Evolutionary conservation across 2,888 invertebrate species (phyloP).

Genomic region (Empis livida): DNA sequence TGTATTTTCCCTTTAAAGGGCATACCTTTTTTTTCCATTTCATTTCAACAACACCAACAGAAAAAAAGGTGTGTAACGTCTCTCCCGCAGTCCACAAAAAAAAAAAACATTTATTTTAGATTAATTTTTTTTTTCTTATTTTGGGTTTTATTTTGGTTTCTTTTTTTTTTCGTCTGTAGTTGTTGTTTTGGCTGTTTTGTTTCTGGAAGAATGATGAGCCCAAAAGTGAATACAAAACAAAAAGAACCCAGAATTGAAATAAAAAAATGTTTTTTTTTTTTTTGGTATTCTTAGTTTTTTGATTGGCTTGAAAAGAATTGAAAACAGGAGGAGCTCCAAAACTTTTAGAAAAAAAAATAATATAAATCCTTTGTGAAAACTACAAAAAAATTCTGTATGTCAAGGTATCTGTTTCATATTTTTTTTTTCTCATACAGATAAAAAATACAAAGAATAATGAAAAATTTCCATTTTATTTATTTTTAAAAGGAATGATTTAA

Average conservation of each 20-base stretch:
- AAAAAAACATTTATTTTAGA: not conserved
- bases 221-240: not conserved
- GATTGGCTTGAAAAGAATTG: not conserved
- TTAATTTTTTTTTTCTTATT: no score
- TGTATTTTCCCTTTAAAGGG: no score
- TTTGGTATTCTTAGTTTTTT: not conserved
- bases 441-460: not conserved
- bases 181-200: not conserved
- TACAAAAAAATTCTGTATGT: not conserved
- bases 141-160: not conserved
- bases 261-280: not conserved
- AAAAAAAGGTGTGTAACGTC: no score
- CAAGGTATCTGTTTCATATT: not conserved
- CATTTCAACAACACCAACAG: no score
- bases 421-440: not conserved
- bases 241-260: not conserved
- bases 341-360: not conserved
- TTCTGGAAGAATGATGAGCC: not conserved
- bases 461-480: not conserved
- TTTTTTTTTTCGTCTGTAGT: not conserved
- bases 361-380: not conserved
- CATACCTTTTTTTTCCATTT: no score
- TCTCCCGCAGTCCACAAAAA: no score
- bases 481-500: not conserved
- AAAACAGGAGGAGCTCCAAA: slow-evolving; percentile 1